Evolutionary conservation across 2,797 vertebrate genomes (phyloP).

Genomic region (Aldrovandia affinis): DNA sequence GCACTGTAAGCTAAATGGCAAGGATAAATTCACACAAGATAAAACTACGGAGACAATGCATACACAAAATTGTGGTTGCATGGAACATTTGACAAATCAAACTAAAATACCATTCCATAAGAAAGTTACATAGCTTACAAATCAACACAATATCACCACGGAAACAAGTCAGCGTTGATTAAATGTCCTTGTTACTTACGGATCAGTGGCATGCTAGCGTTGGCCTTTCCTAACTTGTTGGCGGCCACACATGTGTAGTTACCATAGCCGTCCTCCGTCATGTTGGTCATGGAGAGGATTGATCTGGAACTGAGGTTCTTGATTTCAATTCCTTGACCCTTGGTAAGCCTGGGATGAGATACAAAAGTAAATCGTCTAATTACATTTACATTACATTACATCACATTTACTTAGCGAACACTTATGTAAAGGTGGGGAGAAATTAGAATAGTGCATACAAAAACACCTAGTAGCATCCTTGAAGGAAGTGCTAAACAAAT

Average conservation of each 20-base stretch:
- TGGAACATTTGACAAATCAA: neutral
- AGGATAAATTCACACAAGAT: neutral
- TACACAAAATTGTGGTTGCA: neutral
- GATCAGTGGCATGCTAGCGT: constrained; percentile 93
- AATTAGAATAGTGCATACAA: too few relatives aligned
- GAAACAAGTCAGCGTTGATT: constrained; percentile 47
- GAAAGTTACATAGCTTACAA: neutral
- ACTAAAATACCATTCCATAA: neutral
- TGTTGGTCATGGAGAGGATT: constrained; percentile 94
- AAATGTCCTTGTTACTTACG: constrained; percentile 83
- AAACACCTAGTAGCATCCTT: too few relatives aligned
- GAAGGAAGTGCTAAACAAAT: too few relatives aligned
- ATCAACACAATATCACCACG: constrained; percentile 35
- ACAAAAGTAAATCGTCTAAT: constrained; percentile 33
- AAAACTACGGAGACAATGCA: neutral
- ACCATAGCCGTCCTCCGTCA: constrained; percentile 98
- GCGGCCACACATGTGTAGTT: constrained; percentile 97
- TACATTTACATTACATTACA: too few relatives aligned
- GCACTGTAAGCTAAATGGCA: neutral
- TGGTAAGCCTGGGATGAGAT: constrained; percentile 86
- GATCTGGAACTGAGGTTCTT: constrained; percentile 95
- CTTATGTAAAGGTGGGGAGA: too few relatives aligned
- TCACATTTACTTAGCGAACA: too few relatives aligned
- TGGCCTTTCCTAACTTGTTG: constrained; percentile 94
- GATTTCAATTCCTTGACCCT: constrained; percentile 94